phyloP scores from a whole-genome alignment of 1,140 invertebrate genomes.

The Cydia amplana region DNA sequence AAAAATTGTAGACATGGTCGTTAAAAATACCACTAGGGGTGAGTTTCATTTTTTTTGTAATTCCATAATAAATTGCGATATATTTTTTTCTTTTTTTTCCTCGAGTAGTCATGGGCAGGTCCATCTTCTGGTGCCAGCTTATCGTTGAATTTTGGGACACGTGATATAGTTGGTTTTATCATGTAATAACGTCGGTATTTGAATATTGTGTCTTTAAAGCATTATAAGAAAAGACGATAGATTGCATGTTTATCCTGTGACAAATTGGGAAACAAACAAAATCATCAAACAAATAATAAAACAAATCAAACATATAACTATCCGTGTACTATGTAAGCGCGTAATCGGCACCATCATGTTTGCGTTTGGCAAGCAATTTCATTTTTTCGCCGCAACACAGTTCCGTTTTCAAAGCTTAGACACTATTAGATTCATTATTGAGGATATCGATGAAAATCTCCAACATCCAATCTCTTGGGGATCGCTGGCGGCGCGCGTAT shows the following conservation, averaged over 20 bases:
- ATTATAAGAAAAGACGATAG: neutral
- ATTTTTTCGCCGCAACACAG: constrained; percentile 47
- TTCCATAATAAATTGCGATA: no score
- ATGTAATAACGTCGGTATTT: neutral
- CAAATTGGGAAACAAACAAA: no score
- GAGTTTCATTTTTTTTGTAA: no score
- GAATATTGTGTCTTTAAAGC: neutral
- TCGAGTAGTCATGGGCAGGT: no score
- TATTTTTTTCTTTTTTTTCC: no score
- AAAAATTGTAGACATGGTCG: no score
- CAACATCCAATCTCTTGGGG: constrained; percentile 72
- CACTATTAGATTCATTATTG: constrained; percentile 71
- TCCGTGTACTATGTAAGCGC: no score
- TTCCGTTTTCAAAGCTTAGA: constrained; percentile 59
- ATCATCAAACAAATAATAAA: no score
- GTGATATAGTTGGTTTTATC: neutral
- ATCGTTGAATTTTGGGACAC: no score
- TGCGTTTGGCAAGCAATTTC: constrained; percentile 37
- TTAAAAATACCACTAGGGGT: no score
- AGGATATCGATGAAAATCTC: constrained; percentile 71
- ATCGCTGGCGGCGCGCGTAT: constrained; percentile 66
- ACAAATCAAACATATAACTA: neutral
- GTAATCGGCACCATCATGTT: constrained; percentile 31
- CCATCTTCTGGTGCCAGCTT: no score
- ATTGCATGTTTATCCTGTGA: no score